These are phyloP conservation scores for Corvus hawaiiensis DNA, from an alignment of 2,113 vertebrate species.

Conservation along the genomic window DNA sequence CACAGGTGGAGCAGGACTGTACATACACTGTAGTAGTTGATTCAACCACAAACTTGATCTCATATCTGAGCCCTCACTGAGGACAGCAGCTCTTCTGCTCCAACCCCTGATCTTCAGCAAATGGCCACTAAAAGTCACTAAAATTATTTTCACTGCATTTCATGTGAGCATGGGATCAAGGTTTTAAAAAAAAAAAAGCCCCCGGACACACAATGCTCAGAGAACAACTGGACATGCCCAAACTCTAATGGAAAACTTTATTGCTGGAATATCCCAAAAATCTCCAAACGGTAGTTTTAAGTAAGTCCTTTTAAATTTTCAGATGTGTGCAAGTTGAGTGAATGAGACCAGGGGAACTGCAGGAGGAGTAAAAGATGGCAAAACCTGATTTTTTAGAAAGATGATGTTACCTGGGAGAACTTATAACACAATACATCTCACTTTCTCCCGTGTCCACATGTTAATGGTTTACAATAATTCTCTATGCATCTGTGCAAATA, in stretches of 20 bases:
- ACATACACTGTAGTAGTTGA: not conserved
- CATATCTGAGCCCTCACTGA: not conserved
- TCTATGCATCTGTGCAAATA: conserved; percentile 78
- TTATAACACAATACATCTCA: conserved; percentile 2
- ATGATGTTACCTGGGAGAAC: conserved; percentile 35
- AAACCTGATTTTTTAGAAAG: not conserved
- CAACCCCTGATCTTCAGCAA: not conserved
- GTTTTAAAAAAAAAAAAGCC: not conserved
- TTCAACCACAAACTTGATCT: not conserved
- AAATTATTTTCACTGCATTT: not conserved
- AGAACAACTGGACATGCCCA: not conserved
- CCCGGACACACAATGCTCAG: not conserved
- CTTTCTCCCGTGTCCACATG: conserved; percentile 34
- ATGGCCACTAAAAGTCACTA: not conserved
- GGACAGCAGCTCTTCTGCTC: not conserved
- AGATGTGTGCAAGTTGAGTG: not conserved
- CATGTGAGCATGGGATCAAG: not conserved
- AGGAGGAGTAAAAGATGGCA: not conserved
- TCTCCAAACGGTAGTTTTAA: not conserved
- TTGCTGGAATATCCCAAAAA: not conserved
- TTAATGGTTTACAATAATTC: conserved; percentile 73
- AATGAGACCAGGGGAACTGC: not conserved
- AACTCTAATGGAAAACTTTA: not conserved
- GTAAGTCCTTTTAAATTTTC: not conserved
- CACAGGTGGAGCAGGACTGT: not conserved